Percentiles rank a stretch among this genome's conserved stretches.
phyloP scores from a whole-genome alignment of 1,140 invertebrate species.

The Goniozus legneri region DNA sequence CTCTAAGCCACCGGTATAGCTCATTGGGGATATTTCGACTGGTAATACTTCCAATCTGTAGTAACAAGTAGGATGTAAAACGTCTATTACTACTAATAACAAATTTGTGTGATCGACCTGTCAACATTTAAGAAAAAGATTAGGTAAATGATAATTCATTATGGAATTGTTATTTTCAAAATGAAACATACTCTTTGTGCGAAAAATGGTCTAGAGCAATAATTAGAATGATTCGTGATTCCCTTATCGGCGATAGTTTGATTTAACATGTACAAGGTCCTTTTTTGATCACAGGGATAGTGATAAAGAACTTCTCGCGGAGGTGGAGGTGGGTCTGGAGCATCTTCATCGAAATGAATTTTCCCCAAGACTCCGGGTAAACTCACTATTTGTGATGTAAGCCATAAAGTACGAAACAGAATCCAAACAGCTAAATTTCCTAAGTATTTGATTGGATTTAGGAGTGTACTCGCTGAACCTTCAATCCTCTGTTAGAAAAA shows the following conservation, averaged over 20 bases:
- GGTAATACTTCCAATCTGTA: slow-evolving; percentile 37
- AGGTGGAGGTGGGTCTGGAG: slow-evolving; percentile 41
- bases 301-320: slow-evolving; percentile 40
- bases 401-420: slow-evolving; percentile 33
- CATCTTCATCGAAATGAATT: slow-evolving; percentile 35
- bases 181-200: slow-evolving; percentile 37
- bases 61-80: slow-evolving; percentile 43
- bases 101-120: slow-evolving; percentile 78
- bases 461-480: slow-evolving; percentile 29
- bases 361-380: slow-evolving; percentile 36
- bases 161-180: neutral
- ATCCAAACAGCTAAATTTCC: slow-evolving; percentile 38
- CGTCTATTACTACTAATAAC: slow-evolving; percentile 71
- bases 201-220: slow-evolving; percentile 42
- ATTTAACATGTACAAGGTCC: slow-evolving; percentile 66
- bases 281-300: slow-evolving; percentile 64
- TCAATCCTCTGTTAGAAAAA: slow-evolving; percentile 27
- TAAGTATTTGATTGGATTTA: slow-evolving; percentile 35
- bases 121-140: slow-evolving; percentile 29
- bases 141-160: slow-evolving; percentile 1
- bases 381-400: slow-evolving; percentile 33
- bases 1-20: slow-evolving; percentile 40
- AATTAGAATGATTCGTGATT: slow-evolving; percentile 30
- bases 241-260: slow-evolving; percentile 48
- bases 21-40: slow-evolving; percentile 41